These are phyloP conservation scores for Origma solitaria DNA, from an alignment of 2,113 vertebrate species.

Conservation along the genomic window DNA sequence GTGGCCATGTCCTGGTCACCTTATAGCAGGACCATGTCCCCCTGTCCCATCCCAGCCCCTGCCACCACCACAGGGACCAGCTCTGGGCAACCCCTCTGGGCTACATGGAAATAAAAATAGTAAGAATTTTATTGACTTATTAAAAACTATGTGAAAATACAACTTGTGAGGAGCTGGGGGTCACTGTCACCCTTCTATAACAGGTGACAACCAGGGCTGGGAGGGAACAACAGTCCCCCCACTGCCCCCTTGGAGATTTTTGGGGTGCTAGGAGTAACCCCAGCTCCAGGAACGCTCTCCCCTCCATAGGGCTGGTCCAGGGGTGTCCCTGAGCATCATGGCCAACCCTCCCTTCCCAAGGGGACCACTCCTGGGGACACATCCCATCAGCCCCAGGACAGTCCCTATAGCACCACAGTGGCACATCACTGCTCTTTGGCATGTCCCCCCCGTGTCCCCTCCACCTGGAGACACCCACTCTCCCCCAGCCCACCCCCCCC, in stretches of 20 bases:
- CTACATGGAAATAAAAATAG: background rate
- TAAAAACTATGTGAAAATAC: background rate
- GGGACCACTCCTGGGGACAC: background rate
- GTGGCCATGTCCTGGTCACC: background rate
- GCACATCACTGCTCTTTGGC: background rate
- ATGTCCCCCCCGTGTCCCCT: accelerated
- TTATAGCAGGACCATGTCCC: accelerated
- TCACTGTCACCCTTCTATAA: accelerated
- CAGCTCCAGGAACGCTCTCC: background rate
- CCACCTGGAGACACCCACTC: background rate
- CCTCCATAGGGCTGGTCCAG: too few species aligned
- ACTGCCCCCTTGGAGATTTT: background rate
- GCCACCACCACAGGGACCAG: background rate
- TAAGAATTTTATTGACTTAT: slow-evolving; percentile 19
- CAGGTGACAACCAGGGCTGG: background rate
- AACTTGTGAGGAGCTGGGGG: background rate
- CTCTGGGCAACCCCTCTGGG: background rate
- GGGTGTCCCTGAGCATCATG: background rate
- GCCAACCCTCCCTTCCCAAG: too few species aligned
- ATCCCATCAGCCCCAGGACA: background rate
- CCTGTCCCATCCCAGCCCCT: background rate
- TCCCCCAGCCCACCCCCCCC: background rate
- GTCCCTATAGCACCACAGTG: background rate
- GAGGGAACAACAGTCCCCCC: background rate
- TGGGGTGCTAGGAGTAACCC: background rate